These are phyloP conservation scores for Steatocranus sp. DNA, from an alignment of 2,797 vertebrate genomes.

Conservation along the genomic window DNA sequence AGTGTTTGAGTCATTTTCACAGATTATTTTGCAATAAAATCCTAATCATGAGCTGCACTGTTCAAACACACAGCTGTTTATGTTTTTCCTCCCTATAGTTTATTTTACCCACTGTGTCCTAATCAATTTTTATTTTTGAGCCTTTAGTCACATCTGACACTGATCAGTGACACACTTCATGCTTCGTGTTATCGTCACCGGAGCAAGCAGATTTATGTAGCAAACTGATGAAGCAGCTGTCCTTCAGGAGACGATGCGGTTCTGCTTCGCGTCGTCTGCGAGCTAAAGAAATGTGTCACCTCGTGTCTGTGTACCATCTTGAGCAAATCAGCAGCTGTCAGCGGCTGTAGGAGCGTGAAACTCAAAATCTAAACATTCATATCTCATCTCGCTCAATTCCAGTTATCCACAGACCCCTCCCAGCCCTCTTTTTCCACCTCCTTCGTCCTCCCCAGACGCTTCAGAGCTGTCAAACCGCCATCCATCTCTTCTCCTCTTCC, in stretches of 20 bases:
- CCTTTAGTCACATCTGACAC: neutral
- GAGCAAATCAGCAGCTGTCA: constrained; percentile 6
- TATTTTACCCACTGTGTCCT: neutral
- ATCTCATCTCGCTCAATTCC: constrained; percentile 1
- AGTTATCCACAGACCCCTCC: neutral
- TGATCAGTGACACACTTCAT: neutral
- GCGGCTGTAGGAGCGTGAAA: neutral
- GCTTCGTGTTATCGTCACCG: neutral
- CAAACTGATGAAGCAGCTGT: constrained; percentile 10
- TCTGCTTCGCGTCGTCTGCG: neutral
- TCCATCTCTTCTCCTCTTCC: constrained; percentile 1
- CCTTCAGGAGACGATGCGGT: neutral
- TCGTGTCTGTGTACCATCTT: neutral
- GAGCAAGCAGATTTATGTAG: constrained; percentile 21
- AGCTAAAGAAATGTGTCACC: neutral
- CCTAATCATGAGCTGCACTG: neutral
- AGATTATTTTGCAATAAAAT: constrained; percentile 10
- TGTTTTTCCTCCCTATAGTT: neutral
- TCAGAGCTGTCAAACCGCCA: constrained; percentile 25
- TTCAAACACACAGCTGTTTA: neutral
- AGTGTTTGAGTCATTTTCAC: neutral
- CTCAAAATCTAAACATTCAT: neutral
- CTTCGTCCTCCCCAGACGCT: neutral
- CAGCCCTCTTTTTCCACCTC: neutral
- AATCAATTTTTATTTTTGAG: neutral